Conservation (phyloP, 2,888 invertebrate genomes). For the Drepanosiphum platanoidis region DNA sequence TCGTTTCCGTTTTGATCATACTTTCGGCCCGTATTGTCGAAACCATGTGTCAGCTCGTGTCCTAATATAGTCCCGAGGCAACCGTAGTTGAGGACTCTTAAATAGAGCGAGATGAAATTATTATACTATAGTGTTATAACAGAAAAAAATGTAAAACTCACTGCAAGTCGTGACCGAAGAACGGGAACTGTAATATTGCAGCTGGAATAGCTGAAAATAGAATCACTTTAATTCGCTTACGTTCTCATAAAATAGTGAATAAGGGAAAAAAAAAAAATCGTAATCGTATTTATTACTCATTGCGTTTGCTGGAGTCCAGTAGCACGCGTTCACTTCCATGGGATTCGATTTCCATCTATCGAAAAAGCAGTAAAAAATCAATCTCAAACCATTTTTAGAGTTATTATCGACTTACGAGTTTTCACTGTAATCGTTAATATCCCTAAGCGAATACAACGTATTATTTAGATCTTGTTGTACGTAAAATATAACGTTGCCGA, state of each 20-base stretch:
- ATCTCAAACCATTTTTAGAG: conserved; percentile 65
- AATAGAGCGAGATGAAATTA: conserved; percentile 48
- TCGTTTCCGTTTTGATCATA: conserved; percentile 87
- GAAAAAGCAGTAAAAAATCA: background rate
- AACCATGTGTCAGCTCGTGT: conserved; percentile 86
- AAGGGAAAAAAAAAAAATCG: too few species aligned
- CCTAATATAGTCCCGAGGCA: conserved; percentile 86
- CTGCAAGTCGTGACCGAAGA: conserved; percentile 76
- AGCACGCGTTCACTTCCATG: background rate
- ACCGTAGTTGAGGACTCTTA: conserved; percentile 73
- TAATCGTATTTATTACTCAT: conserved; percentile 3
- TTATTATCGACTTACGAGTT: conserved; percentile 8
- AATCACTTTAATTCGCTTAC: background rate
- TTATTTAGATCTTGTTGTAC: conserved; percentile 41
- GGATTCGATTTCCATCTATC: background rate
- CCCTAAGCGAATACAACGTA: background rate
- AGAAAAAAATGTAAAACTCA: conserved; percentile 68
- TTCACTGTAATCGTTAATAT: too few species aligned
- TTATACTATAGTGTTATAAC: background rate
- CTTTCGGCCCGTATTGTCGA: conserved; percentile 81
- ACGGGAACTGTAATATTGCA: conserved; percentile 70
- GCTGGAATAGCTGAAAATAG: conserved; percentile 69
- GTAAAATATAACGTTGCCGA: conserved; percentile 72
- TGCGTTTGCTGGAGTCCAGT: background rate
- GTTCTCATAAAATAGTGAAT: background rate